These are phyloP conservation scores for Sarcophaga rosellei DNA, from an alignment of 2,888 invertebrate genomes.

Conservation along the genomic window DNA sequence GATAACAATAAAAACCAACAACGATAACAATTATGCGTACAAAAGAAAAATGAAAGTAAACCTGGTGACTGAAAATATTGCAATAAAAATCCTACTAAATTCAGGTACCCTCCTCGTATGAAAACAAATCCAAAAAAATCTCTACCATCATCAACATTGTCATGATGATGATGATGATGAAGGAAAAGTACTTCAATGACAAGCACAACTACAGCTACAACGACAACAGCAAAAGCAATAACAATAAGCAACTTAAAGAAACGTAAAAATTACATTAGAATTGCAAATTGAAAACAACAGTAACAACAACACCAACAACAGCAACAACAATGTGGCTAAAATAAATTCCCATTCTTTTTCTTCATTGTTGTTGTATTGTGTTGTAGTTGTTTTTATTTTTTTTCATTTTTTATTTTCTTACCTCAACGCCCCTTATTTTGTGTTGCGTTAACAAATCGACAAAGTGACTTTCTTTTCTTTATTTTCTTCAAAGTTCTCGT, in stretches of 20 bases:
- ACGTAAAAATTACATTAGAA: constrained; percentile 78
- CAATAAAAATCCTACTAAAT: constrained; percentile 31
- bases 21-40: not conserved
- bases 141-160: not conserved
- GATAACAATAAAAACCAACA: constrained; percentile 14
- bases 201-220: not conserved
- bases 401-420: not conserved
- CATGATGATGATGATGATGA: constrained; percentile 21
- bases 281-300: constrained; percentile 75
- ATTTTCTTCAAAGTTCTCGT: too few species aligned
- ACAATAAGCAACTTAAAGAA: constrained; percentile 47
- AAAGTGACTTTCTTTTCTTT: constrained; percentile 37
- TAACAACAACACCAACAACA: constrained; percentile 67
- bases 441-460: constrained; percentile 36
- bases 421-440: constrained; percentile 2
- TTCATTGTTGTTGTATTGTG: too few species aligned
- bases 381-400: too few species aligned
- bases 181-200: constrained; percentile 41
- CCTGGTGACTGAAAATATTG: constrained; percentile 38
- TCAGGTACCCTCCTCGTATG: constrained; percentile 52
- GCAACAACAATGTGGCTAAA: constrained; percentile 68
- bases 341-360: constrained; percentile 3
- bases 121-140: not conserved
- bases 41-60: not conserved
- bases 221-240: not conserved